Percentiles rank a stretch among this genome's conserved stretches.
These are phyloP conservation scores for Brachionus calyciflorus DNA, from an alignment of 1,140 invertebrate genomes.

Conservation along the genomic window DNA sequence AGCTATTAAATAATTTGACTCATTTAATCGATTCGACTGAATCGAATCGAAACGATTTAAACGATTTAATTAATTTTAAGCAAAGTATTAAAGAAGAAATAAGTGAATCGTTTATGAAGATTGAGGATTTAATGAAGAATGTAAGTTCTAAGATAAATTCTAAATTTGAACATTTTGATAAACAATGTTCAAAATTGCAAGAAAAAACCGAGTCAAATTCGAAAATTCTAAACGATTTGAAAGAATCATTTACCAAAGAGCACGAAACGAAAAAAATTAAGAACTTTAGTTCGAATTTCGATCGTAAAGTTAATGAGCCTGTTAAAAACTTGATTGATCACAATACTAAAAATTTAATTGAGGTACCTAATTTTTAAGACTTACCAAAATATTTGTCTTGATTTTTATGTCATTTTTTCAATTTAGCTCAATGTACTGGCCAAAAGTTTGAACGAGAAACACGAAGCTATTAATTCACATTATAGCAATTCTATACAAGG, in stretches of 20 bases:
- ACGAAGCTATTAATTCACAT: background rate
- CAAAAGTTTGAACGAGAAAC: conserved; percentile 24
- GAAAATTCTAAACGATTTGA: background rate
- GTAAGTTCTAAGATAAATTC: background rate
- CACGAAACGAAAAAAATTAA: background rate
- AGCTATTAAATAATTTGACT: background rate
- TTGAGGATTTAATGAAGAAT: background rate
- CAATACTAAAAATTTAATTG: background rate
- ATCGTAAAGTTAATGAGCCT: background rate
- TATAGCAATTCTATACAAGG: conserved; percentile 10
- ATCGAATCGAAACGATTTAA: background rate
- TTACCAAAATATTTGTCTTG: background rate
- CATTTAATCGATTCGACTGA: background rate
- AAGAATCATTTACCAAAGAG: conserved; percentile 2
- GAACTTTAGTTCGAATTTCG: background rate
- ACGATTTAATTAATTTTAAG: conserved; percentile 1
- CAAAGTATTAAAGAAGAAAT: background rate
- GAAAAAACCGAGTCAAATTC: background rate
- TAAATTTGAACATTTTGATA: background rate
- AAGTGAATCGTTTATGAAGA: background rate
- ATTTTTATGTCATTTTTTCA: background rate
- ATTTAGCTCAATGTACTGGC: background rate
- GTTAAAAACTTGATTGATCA: background rate
- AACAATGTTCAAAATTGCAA: background rate
- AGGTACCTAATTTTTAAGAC: conserved; percentile 6